Conservation (phyloP, 2,888 invertebrate species). For the Microchrysa polita region DNA sequence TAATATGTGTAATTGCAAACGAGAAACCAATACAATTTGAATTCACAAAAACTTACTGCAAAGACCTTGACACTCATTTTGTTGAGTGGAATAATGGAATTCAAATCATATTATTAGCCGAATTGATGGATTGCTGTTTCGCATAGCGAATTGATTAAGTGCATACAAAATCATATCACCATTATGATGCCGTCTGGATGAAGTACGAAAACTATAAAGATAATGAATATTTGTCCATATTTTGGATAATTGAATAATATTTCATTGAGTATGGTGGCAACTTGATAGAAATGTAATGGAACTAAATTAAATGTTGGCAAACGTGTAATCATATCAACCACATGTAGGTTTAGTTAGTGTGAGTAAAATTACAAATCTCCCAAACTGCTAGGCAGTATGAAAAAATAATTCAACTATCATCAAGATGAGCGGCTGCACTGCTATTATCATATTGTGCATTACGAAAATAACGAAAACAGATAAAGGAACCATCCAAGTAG, state of each 20-base stretch:
- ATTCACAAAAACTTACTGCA: constrained; percentile 10
- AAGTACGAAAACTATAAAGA: background rate
- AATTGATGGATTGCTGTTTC: constrained; percentile 20
- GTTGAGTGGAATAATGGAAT: constrained; percentile 31
- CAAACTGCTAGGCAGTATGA: too few species aligned
- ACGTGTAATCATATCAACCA: too few species aligned
- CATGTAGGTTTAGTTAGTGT: too few species aligned
- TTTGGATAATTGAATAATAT: too few species aligned
- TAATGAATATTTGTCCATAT: background rate
- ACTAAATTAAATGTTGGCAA: background rate
- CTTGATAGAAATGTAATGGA: background rate
- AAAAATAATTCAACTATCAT: too few species aligned
- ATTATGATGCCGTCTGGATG: background rate
- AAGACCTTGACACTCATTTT: constrained; percentile 34
- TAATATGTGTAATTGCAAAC: too few species aligned
- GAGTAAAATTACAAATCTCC: too few species aligned
- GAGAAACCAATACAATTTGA: too few species aligned
- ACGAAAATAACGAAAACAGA: too few species aligned
- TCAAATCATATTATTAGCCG: constrained; percentile 27
- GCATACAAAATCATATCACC: background rate
- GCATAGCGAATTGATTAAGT: background rate
- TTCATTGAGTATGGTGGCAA: background rate
- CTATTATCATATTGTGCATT: too few species aligned
- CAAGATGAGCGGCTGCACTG: too few species aligned
- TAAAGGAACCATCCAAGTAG: too few species aligned